Evolutionary conservation across 1,140 invertebrate species (phyloP).

Genomic region (Neodiprion lecontei): DNA sequence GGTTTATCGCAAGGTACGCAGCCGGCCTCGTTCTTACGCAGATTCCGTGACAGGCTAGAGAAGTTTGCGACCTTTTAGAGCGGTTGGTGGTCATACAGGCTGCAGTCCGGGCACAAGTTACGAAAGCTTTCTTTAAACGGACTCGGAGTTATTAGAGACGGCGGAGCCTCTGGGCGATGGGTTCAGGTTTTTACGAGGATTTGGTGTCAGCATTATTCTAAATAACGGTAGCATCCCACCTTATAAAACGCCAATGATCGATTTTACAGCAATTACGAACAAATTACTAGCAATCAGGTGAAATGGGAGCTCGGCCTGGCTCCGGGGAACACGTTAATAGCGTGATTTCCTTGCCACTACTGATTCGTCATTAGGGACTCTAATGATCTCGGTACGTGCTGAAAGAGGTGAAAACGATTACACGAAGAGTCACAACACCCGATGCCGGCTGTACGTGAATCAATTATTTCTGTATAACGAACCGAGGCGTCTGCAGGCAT

Average conservation of each 20-base stretch:
- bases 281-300: conserved; percentile 47
- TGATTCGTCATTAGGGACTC: conserved; percentile 27
- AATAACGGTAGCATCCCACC: conserved; percentile 5
- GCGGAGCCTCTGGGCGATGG: not conserved
- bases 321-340: conserved; percentile 50
- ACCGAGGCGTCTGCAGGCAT: not conserved
- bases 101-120: too few relatives aligned
- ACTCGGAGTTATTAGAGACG: too few relatives aligned
- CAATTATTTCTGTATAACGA: not conserved
- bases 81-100: not conserved
- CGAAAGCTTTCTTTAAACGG: too few relatives aligned
- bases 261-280: conserved; percentile 37
- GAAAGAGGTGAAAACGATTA: conserved; percentile 30
- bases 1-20: not conserved
- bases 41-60: not conserved
- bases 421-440: not conserved
- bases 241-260: conserved; percentile 5
- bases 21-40: not conserved
- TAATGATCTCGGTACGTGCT: conserved; percentile 45
- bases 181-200: not conserved
- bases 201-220: not conserved
- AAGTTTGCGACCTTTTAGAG: not conserved
- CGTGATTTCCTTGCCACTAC: conserved; percentile 36
- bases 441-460: not conserved
- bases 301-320: conserved; percentile 42